phyloP scores from a whole-genome alignment of 1,140 invertebrate species.

The Vanessa atalanta region DNA sequence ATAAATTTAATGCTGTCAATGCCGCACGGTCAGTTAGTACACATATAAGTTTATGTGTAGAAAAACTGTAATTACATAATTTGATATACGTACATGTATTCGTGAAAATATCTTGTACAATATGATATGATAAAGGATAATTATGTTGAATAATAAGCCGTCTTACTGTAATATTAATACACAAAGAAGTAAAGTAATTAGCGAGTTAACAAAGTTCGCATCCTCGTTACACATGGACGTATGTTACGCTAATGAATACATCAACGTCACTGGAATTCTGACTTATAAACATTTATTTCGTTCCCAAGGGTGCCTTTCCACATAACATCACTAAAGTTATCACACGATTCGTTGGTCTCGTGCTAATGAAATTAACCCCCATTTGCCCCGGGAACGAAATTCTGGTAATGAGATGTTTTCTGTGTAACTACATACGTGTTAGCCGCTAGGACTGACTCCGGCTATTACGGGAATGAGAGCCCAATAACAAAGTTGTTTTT shows the following conservation, averaged over 20 bases:
- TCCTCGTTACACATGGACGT: slow-evolving; percentile 30
- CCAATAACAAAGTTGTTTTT: slow-evolving; percentile 38
- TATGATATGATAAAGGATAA: not conserved
- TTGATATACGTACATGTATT: no score
- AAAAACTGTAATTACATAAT: no score
- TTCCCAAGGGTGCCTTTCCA: slow-evolving; percentile 65
- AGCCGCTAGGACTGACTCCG: slow-evolving; percentile 45
- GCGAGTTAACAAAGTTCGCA: slow-evolving; percentile 13
- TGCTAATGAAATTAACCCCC: slow-evolving; percentile 78
- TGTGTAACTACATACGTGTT: slow-evolving; percentile 67
- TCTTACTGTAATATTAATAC: not conserved
- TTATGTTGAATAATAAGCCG: not conserved
- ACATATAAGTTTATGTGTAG: no score
- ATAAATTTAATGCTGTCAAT: no score
- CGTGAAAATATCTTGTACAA: not conserved
- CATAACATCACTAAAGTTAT: slow-evolving; percentile 78
- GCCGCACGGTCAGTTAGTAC: no score
- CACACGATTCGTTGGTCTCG: slow-evolving; percentile 77
- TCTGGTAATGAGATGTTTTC: slow-evolving; percentile 74
- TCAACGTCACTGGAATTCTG: slow-evolving; percentile 45
- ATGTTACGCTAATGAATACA: slow-evolving; percentile 45
- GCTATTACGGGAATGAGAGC: slow-evolving; percentile 32
- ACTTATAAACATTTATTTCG: slow-evolving; percentile 60
- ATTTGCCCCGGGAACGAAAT: slow-evolving; percentile 64
- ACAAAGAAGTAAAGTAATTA: slow-evolving; percentile 17